Base-by-base conservation (phyloP, 2,797 vertebrate genomes). In the Acanthurus lineatus region DNA sequence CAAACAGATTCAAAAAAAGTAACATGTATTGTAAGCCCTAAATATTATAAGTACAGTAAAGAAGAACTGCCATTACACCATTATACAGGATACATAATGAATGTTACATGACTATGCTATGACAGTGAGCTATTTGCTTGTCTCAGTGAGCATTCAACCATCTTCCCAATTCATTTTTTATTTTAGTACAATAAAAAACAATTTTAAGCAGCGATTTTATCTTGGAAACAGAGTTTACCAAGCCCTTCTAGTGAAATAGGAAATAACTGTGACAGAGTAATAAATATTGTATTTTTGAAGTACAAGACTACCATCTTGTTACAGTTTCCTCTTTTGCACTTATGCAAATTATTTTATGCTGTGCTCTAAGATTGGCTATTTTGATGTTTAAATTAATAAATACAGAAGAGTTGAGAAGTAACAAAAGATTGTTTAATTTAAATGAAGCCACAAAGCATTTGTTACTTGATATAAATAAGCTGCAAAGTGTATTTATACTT, bases 1-100 rank as follows among this genome's bases (percentile, higher is more conserved):
- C 73, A 14, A 59, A 54, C 17, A 77, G 42, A 16, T 81, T 51
- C 28, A 58, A 77, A 71, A 47, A 28, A 78, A 59, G 66, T 45
- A 63, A 62, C 73, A 53, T 25, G 6, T 53, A 49, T 68, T 4
- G 25, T 59, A 25, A 62, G 54, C 25, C 44, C 38, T 25, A 12
- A 70, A 52, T 53, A 65, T 48, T 48, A 76, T 48, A 19, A 76
- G 32, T 38, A 59, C 25, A 72, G 72, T 76, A 61, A 35, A 49
- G 28, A 71, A 3, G 51, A 68, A 60, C 35, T n/a, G n/a, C 16
- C 14, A 72, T 35, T 44, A 35, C 35, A 61, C 35, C 22, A 20
- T 75, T 52, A 73, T 38, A 53, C 25, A 56, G 47, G 42, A 77
- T 71, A 48, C 32, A 76, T 75, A 68, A 66, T 79, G 38, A 82